Base-by-base conservation (phyloP, 2,888 invertebrate species). In the Pyrgus malvae region DNA sequence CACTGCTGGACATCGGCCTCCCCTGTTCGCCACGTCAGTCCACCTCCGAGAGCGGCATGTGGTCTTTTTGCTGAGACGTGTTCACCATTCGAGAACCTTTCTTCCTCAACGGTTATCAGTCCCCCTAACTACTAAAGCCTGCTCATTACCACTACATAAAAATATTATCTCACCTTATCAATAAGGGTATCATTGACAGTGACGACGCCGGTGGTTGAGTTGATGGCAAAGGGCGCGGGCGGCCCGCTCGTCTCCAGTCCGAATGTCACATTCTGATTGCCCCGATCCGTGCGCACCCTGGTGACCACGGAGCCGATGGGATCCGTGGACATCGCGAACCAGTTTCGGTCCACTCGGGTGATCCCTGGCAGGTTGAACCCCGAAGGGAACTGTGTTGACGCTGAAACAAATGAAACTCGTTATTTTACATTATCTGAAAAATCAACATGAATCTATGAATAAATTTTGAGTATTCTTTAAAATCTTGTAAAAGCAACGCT, bases 181-280 rank as follows among this genome's bases (percentile, higher is more conserved):
- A 82, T 80, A 25, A 97, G 90, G 0, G 95, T 94, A 70, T 96
- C 94, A 69, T 96, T 96, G 44, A 97, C 92, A 67, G 93, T 94
- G 48, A 97, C 95, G 3, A 93, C 93, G 23, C 97, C 97, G 0
- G 94, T 94, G 2, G 85, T 83, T 29, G 93, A 92, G 78, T 97
- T 93, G 58, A 97, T 96, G 38, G 91, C 83, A 75, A 97, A 97
- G 1, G 96, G 96, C 16, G 94, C 87, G 3, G 92, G 91, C 0
- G 86, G 81, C 0, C 85, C 88, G 0, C 72, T 73, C 0, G 93
- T 92, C 74, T 96, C 95, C 59, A 96, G 76, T 0, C 94, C 95
- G 67, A 92, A 96, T 44, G 88, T 91, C 27, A 96, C 85, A 7
- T 86, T 83, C 69, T 92, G 93, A 14, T 91, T 90, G 64, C 95